Percentiles rank a stretch among this genome's conserved stretches.
phyloP scores from a whole-genome alignment of 2,888 invertebrate species.

The Drosophila lutescens region DNA sequence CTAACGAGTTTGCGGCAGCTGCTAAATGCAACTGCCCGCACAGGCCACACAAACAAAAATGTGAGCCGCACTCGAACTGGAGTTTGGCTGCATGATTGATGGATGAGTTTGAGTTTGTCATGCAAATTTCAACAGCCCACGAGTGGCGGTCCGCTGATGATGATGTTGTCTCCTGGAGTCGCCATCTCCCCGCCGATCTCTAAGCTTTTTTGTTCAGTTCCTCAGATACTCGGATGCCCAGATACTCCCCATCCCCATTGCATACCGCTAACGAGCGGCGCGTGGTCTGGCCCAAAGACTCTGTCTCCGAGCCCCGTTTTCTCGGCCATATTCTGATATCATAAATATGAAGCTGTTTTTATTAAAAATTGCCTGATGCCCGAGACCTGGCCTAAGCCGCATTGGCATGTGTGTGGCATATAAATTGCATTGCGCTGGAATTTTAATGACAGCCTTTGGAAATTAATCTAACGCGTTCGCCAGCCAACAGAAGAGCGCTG shows the following conservation, averaged over 20 bases:
- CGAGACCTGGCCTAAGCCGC: constrained; percentile 46
- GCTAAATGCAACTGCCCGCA: constrained; percentile 29
- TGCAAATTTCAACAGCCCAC: constrained; percentile 74
- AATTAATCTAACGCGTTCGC: constrained; percentile 76
- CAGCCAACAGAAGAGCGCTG: constrained; percentile 49
- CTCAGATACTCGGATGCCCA: neutral
- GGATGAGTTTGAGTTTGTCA: constrained; percentile 81
- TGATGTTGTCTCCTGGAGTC: constrained; percentile 46
- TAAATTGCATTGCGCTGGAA: constrained; percentile 78
- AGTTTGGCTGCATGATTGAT: constrained; percentile 68
- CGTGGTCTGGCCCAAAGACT: constrained; percentile 60
- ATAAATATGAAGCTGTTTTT: constrained; percentile 78
- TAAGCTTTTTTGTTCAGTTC: neutral
- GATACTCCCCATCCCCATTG: neutral
- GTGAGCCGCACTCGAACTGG: constrained; percentile 44
- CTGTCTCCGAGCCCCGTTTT: constrained; percentile 12
- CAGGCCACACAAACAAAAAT: constrained; percentile 7
- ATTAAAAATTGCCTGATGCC: constrained; percentile 73
- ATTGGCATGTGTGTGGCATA: constrained; percentile 76
- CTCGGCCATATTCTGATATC: constrained; percentile 72
- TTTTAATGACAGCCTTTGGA: constrained; percentile 80
- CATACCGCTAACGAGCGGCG: constrained; percentile 71
- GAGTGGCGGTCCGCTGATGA: constrained; percentile 20
- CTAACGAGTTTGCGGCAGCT: constrained; percentile 64
- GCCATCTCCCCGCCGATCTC: constrained; percentile 4